phyloP scores from a whole-genome alignment of 2,888 invertebrate species.

The Oasisia sp. region DNA sequence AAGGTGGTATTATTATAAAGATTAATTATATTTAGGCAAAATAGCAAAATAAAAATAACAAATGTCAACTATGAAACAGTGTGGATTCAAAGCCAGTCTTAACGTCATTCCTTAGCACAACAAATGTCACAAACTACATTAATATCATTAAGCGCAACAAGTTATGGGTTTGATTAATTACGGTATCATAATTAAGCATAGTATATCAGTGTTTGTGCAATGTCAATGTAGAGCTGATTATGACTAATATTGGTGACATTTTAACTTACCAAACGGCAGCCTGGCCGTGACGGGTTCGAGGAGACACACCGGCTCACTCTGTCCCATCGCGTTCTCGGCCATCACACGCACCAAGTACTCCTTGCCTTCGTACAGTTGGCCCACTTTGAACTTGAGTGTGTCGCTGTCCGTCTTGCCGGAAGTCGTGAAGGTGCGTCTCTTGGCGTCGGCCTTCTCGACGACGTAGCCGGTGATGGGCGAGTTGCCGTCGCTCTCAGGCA shows the following conservation, averaged over 20 bases:
- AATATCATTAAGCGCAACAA: background rate
- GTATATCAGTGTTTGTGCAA: too few species aligned
- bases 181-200: background rate
- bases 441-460: constrained; percentile 58
- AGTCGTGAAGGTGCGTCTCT: constrained; percentile 52
- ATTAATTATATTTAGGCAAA: background rate
- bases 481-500: constrained; percentile 66
- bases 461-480: constrained; percentile 59
- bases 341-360: constrained; percentile 70
- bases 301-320: constrained; percentile 37
- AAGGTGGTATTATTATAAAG: background rate
- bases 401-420: constrained; percentile 34
- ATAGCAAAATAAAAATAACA: background rate
- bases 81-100: background rate
- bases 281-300: constrained; percentile 40
- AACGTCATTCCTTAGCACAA: background rate
- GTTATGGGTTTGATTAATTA: background rate
- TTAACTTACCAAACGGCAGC: constrained; percentile 41
- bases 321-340: constrained; percentile 75
- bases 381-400: constrained; percentile 39
- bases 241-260: background rate
- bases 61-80: background rate
- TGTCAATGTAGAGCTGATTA: background rate
- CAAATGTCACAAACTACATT: background rate
- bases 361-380: constrained; percentile 51